Conservation (phyloP, 1,140 invertebrate species). For the Bombus affinis region DNA sequence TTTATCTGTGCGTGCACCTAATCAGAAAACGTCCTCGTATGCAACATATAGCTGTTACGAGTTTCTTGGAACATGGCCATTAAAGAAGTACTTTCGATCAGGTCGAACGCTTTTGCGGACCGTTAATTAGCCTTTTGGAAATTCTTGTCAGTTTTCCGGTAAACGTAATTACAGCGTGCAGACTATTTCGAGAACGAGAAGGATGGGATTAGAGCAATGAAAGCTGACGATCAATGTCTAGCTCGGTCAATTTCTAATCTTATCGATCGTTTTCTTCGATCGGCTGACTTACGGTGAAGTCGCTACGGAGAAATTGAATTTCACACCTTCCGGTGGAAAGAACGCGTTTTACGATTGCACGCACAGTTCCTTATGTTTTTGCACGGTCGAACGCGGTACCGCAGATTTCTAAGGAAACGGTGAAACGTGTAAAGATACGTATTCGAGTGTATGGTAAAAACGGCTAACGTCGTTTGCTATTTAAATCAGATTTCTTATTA, state of each 20-base stretch:
- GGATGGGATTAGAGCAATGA: no score
- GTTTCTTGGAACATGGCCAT: neutral
- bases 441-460: neutral
- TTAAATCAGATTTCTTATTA: neutral
- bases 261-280: neutral
- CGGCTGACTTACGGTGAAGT: neutral
- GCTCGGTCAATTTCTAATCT: neutral
- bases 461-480: neutral
- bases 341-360: neutral
- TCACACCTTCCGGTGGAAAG: neutral
- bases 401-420: neutral
- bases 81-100: neutral
- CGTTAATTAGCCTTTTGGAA: neutral
- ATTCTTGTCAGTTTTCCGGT: no score
- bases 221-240: no score
- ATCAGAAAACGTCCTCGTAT: neutral
- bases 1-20: slow-evolving; percentile 28
- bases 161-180: neutral
- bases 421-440: neutral
- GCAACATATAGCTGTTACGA: neutral
- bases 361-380: neutral
- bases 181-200: neutral
- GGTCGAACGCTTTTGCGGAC: neutral
- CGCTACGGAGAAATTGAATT: neutral
- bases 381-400: neutral